Conservation (phyloP, 64 coral and sea anemone species). For the Hydrozoanthus tunicans region DNA sequence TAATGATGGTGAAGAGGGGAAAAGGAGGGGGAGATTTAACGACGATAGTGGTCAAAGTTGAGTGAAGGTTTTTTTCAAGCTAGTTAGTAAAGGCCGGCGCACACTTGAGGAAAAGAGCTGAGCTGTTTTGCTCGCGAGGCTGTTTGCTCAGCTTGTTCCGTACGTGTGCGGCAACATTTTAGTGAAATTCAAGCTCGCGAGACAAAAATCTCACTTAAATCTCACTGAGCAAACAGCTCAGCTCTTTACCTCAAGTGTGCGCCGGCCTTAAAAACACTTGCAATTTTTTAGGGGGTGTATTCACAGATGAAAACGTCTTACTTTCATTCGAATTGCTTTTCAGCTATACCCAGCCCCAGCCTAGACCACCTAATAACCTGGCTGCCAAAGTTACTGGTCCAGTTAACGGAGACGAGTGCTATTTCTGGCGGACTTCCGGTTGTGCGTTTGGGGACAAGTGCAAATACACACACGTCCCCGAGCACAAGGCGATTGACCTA, state of each 20-base stretch:
- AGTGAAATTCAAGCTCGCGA: not conserved
- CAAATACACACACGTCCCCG: constrained; percentile 78
- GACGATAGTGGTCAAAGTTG: too few species aligned
- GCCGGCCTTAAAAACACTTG: too few species aligned
- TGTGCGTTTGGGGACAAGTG: constrained; percentile 91
- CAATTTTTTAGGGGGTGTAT: too few species aligned
- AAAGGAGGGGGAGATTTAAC: too few species aligned
- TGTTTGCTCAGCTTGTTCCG: too few species aligned
- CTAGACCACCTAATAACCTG: not conserved
- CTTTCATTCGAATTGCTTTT: not conserved
- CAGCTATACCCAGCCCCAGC: constrained; percentile 12
- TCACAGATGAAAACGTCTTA: not conserved
- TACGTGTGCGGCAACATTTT: too few species aligned
- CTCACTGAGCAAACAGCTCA: not conserved
- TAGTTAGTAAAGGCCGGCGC: too few species aligned
- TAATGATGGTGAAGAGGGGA: too few species aligned
- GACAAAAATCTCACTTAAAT: not conserved
- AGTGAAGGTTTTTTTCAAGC: too few species aligned
- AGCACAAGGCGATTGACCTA: constrained; percentile 77
- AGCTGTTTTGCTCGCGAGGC: too few species aligned
- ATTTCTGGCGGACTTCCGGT: constrained; percentile 99
- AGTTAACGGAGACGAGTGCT: constrained; percentile 97
- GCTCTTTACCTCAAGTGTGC: too few species aligned
- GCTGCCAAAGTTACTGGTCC: constrained; percentile 74
- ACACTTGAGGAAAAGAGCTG: too few species aligned